Base-by-base conservation (phyloP, 2,888 invertebrate species). In the Apotomis betuletana region DNA sequence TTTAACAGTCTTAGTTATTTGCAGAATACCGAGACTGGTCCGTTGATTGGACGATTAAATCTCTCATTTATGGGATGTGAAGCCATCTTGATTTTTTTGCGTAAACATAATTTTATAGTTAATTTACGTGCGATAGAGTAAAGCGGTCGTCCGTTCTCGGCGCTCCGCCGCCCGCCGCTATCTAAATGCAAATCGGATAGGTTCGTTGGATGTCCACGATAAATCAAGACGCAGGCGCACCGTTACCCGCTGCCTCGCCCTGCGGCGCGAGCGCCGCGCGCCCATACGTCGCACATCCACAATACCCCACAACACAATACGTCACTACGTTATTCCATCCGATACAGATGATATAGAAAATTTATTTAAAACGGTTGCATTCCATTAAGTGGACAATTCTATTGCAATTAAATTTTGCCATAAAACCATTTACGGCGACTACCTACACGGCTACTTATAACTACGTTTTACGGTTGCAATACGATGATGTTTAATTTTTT, bases 101-200 rank as follows among this genome's bases (percentile, higher is more conserved):
- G 74, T 74, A 78, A 79, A 83, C 80, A 86, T 87, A 88, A 88
- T 90, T 88, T 87, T 83, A 81, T 87, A 88, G 87, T 86, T 87
- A 90, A 90, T 91, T 90, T 90, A 89, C 87, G 85, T 84, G 83
- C 79, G 84, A 89, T 90, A 90, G 87, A 88, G 90, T 88, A 85
- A 88, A 87, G 80, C 81, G 76, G 73, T 78, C 78, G 75, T 79
- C 80, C 81, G 73, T 79, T 78, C 77, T 77, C 80, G 77, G 76
- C 84, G 80, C 79, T 77, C 83, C 81, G 80, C 78, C 71, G 71
- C 58, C 67, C 67, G 62, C 83, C 81, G 88, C 91, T 91, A 92
- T 92, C 92, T 92, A 93, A 92, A 93, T 93, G 92, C 92, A 92
- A 93, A 93, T 93, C 91, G 90, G 89, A 90, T 91, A 90, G 91